Evolutionary conservation across 2,888 invertebrate species (phyloP).

Genomic region (Dolichopus griseipennis): DNA sequence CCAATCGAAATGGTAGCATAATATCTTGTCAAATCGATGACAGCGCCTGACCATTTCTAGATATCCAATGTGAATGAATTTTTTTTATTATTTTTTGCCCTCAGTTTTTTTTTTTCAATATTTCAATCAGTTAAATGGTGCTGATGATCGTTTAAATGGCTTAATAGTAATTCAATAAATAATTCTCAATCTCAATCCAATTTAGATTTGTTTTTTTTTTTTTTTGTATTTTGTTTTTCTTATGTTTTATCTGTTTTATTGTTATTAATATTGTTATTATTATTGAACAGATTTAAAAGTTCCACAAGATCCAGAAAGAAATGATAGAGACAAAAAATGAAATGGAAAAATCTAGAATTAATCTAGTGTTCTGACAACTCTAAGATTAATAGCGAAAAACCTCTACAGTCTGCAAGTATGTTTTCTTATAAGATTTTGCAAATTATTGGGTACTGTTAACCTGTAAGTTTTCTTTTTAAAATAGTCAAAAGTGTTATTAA

Average conservation of each 20-base stretch:
- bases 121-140: slow-evolving; percentile 4
- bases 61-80: background rate
- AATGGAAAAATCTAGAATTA: no score
- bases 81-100: background rate
- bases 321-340: background rate
- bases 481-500: no score
- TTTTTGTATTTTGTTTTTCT: no score
- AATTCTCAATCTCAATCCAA: slow-evolving; percentile 6
- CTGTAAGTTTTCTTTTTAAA: no score
- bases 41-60: slow-evolving; percentile 6
- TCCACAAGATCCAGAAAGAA: background rate
- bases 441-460: no score
- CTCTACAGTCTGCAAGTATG: no score
- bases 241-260: background rate
- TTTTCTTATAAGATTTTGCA: no score
- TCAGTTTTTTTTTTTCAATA: background rate
- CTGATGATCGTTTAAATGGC: slow-evolving; percentile 4
- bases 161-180: slow-evolving; percentile 3
- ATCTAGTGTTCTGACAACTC: no score
- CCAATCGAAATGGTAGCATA: background rate
- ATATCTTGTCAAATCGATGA: slow-evolving; percentile 4
- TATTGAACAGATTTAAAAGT: background rate
- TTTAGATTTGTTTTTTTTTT: background rate
- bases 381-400: no score
- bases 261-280: background rate